Percentiles rank a stretch among this genome's conserved stretches.
Evolutionary conservation across 2,888 invertebrate genomes (phyloP).

Genomic region (Cybosia mesomella): DNA sequence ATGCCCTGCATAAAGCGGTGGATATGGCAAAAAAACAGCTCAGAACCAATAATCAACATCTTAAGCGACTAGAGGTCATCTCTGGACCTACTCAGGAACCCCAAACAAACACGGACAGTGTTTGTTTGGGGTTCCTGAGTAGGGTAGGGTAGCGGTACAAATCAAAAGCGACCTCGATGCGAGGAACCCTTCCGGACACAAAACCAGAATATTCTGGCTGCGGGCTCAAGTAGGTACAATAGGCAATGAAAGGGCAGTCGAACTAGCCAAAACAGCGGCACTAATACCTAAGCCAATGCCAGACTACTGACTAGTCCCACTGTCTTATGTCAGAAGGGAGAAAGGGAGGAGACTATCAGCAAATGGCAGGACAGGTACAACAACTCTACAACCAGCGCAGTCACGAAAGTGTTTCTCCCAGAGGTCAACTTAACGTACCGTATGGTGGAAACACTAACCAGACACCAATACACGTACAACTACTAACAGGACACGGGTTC

Average conservation of each 20-base stretch:
- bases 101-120: not conserved
- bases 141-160: not conserved
- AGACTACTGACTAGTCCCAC: conserved; percentile 13
- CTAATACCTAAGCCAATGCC: not conserved
- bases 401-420: conserved; percentile 18
- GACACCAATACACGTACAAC: conserved; percentile 12
- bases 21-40: not conserved
- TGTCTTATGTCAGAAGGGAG: conserved; percentile 16
- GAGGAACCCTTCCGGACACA: not conserved
- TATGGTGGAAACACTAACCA: not conserved
- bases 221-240: conserved; percentile 21
- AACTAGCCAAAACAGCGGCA: conserved; percentile 19
- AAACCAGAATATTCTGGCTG: conserved; percentile 24
- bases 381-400: conserved; percentile 14
- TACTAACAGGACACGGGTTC: conserved; percentile 22
- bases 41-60: not conserved
- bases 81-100: conserved; percentile 16
- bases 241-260: conserved; percentile 25
- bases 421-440: conserved; percentile 10
- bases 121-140: too few species aligned
- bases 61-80: conserved; percentile 26
- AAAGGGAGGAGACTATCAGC: conserved; percentile 14
- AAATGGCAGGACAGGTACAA: conserved; percentile 23
- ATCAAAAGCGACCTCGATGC: conserved; percentile 2
- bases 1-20: conserved; percentile 11